phyloP scores from a whole-genome alignment of 1,140 invertebrate genomes.

The Chlorops oryzae region DNA sequence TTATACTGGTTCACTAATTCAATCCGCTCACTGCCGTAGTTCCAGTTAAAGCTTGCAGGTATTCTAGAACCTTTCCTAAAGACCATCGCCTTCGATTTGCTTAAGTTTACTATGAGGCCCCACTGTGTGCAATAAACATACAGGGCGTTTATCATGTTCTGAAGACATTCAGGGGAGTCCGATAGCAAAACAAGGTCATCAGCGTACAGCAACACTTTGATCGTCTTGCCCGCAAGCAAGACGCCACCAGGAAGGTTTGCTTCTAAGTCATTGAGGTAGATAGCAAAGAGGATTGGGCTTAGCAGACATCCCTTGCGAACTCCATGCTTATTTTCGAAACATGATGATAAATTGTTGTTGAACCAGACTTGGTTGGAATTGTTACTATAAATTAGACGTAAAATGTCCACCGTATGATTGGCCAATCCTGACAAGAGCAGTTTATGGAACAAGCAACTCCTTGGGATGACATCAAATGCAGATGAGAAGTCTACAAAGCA shows the following conservation, averaged over 20 bases:
- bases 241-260: constrained; percentile 1
- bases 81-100: neutral
- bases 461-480: neutral
- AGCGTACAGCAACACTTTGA: constrained; percentile 1
- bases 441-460: neutral
- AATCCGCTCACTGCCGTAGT: no score
- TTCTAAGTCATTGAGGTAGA: neutral
- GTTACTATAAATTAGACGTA: neutral
- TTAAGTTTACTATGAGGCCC: neutral
- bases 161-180: neutral
- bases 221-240: neutral
- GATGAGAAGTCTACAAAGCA: neutral
- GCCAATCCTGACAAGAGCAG: neutral
- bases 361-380: neutral
- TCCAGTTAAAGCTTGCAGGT: neutral
- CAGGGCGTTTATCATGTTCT: no score
- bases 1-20: no score
- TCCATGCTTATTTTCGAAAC: neutral
- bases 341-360: neutral
- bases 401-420: neutral
- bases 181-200: neutral
- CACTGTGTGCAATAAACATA: no score
- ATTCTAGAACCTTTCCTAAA: neutral
- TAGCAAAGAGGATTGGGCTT: neutral
- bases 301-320: neutral